Percentiles rank a stretch among this genome's conserved stretches.
Evolutionary conservation across 2,888 invertebrate genomes (phyloP).

Genomic region (Amphipyra tragopoginis): DNA sequence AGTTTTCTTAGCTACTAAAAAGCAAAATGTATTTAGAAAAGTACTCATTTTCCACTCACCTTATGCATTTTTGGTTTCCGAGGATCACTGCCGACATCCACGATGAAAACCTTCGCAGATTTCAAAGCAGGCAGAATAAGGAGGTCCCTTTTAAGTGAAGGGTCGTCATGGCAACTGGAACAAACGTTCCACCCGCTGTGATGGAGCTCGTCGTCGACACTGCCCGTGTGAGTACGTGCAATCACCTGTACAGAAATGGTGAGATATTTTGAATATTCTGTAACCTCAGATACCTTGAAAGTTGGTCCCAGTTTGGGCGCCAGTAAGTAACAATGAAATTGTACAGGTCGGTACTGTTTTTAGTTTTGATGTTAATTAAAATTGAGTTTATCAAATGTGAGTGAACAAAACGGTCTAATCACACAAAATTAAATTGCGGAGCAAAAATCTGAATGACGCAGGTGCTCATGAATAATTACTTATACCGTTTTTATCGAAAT

Average conservation of each 20-base stretch:
- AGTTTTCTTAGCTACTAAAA: neutral
- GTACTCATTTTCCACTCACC: constrained; percentile 77
- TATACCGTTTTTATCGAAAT: no score
- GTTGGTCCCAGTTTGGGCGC: neutral
- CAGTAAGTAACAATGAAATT: neutral
- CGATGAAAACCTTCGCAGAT: constrained; percentile 95
- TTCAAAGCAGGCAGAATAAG: constrained; percentile 95
- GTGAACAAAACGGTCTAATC: no score
- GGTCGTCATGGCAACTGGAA: constrained; percentile 94
- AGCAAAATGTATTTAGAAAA: no score
- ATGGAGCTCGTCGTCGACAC: constrained; percentile 96
- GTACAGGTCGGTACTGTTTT: no score
- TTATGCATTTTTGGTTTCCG: constrained; percentile 93
- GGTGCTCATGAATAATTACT: no score
- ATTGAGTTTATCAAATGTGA: no score
- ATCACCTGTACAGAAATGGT: constrained; percentile 92
- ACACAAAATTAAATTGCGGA: no score
- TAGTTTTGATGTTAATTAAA: no score
- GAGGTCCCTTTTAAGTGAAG: constrained; percentile 92
- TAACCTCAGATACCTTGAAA: neutral
- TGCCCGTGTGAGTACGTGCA: constrained; percentile 94
- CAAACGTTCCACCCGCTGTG: constrained; percentile 99
- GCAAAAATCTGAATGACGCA: no score
- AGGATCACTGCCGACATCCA: constrained; percentile 94
- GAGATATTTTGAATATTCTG: neutral